phyloP scores from a whole-genome alignment of 2,797 vertebrate genomes.

The Acomys russatus region DNA sequence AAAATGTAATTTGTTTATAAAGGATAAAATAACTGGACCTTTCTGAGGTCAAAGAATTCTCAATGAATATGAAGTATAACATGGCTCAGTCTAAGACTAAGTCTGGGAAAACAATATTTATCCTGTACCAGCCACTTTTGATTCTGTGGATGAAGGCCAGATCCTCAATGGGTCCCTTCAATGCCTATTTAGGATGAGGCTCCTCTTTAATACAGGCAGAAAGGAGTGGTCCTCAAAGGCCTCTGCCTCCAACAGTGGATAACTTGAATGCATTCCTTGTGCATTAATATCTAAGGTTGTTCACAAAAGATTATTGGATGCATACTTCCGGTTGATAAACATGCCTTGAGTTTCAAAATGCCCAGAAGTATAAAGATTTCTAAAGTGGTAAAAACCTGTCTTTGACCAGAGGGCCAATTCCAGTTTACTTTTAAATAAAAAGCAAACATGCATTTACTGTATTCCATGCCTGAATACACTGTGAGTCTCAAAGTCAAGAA shows the following conservation, averaged over 20 bases:
- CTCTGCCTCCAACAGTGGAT: background rate
- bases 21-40: background rate
- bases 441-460: constrained; percentile 20
- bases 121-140: background rate
- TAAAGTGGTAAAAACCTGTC: background rate
- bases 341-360: background rate
- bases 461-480: background rate
- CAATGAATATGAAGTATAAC: background rate
- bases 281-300: constrained; percentile 10
- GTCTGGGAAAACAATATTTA: background rate
- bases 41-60: background rate
- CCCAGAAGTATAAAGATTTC: background rate
- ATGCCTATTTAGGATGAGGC: background rate
- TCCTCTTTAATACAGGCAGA: background rate
- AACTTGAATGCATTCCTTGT: background rate
- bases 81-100: background rate
- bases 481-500: background rate
- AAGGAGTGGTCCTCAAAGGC: background rate
- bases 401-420: background rate
- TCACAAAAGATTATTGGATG: background rate
- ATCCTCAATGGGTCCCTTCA: background rate
- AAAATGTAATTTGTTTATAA: constrained; percentile 16
- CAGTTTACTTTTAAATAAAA: constrained; percentile 66
- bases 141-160: background rate
- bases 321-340: constrained; percentile 7